Percentiles rank a stretch among this genome's conserved stretches.
Evolutionary conservation across 2,113 vertebrate species (phyloP).

Genomic region (Podarcis muralis): DNA sequence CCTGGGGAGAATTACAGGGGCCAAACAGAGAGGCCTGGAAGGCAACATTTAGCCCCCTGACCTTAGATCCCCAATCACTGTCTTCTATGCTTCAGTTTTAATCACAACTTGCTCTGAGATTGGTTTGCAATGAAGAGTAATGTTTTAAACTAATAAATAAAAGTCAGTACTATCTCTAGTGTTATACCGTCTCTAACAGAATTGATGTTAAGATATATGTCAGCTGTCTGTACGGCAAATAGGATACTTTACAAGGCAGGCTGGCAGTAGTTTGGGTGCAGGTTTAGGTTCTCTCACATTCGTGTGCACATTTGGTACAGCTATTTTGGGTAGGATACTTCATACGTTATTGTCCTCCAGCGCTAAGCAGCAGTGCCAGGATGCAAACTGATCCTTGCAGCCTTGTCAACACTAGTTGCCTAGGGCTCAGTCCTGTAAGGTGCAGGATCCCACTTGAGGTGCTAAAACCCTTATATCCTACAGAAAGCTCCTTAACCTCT

Average conservation of each 20-base stretch:
- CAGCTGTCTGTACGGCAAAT: constrained; percentile 80
- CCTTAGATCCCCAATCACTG: no score
- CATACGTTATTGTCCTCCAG: constrained; percentile 75
- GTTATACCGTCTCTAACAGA: constrained; percentile 65
- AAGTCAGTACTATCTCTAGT: constrained; percentile 52
- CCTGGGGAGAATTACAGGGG: no score
- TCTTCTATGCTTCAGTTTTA: no score
- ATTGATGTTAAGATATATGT: constrained; percentile 71
- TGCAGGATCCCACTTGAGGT: constrained; percentile 24
- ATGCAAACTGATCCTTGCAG: constrained; percentile 72
- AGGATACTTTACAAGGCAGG: constrained; percentile 69
- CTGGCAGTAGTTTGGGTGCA: constrained; percentile 64
- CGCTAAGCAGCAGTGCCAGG: constrained; percentile 62
- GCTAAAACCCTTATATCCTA: constrained; percentile 8
- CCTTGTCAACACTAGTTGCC: constrained; percentile 75
- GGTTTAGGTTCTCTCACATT: constrained; percentile 74
- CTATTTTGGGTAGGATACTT: constrained; percentile 78
- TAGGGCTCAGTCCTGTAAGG: constrained; percentile 45
- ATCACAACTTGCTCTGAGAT: no score
- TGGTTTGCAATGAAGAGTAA: no score
- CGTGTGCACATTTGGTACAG: constrained; percentile 75
- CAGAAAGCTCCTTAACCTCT: not conserved
- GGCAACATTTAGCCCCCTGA: no score
- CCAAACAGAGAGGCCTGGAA: no score
- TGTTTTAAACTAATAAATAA: no score